phyloP scores from a whole-genome alignment of 2,113 vertebrate genomes.

The Paramormyrops kingsleyae region DNA sequence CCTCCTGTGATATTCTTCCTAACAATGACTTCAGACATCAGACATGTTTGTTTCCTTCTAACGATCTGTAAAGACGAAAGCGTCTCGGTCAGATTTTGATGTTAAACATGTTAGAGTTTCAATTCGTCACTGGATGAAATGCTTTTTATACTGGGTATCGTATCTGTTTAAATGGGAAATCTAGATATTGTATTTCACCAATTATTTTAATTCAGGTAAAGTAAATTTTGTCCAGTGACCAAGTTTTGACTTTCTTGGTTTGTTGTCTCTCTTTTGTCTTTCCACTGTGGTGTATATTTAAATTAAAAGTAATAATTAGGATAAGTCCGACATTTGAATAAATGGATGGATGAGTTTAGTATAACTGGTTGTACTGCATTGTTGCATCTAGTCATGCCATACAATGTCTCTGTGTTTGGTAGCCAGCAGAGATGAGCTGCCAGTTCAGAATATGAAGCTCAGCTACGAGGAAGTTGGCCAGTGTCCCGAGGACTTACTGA shows the following conservation, averaged over 20 bases:
- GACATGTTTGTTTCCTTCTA: not conserved
- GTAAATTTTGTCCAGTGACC: not conserved
- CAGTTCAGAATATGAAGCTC: slow-evolving; percentile 88
- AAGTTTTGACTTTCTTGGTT: not conserved
- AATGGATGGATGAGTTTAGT: not conserved
- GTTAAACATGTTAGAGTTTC: not conserved
- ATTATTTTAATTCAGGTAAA: not conserved
- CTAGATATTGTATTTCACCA: not conserved
- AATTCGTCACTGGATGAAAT: not conserved
- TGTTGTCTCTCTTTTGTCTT: not conserved
- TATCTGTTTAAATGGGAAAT: not conserved
- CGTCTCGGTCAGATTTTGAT: not conserved
- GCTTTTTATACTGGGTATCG: not conserved
- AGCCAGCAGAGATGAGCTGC: slow-evolving; percentile 94
- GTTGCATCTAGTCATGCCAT: not conserved
- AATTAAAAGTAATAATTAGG: not conserved
- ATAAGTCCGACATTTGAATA: not conserved
- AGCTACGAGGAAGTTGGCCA: slow-evolving; percentile 85
- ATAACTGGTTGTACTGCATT: not conserved
- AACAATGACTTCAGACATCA: not conserved
- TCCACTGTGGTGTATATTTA: not conserved
- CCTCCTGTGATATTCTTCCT: not conserved
- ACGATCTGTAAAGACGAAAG: not conserved
- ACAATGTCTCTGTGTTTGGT: slow-evolving; percentile 10
- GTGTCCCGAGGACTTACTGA: slow-evolving; percentile 75